Evolutionary conservation across 2,888 invertebrate genomes (phyloP).

Genomic region (Leistus spinibarbis): DNA sequence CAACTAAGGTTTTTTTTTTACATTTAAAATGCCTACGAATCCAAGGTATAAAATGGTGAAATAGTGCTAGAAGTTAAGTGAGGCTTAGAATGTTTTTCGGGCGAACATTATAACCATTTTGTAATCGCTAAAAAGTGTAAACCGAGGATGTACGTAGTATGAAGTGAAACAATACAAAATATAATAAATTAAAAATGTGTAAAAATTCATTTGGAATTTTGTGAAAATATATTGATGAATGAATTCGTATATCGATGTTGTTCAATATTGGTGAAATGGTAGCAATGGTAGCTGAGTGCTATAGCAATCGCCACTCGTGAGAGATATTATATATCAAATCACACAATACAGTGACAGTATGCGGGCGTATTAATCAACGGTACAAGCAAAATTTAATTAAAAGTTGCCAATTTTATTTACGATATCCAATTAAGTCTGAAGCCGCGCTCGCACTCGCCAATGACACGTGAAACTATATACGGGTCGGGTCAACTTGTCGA

Average conservation of each 20-base stretch:
- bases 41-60: no score
- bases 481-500: background rate
- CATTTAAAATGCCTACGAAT: no score
- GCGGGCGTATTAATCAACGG: constrained; percentile 35
- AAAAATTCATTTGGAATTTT: background rate
- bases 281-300: background rate
- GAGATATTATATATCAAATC: constrained; percentile 31
- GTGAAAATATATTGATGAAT: background rate
- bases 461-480: constrained; percentile 36
- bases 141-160: background rate
- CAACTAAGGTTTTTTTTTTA: no score
- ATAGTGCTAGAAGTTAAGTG: no score
- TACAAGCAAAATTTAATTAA: constrained; percentile 38
- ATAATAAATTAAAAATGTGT: background rate
- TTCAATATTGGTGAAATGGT: background rate
- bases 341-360: constrained; percentile 33
- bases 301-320: background rate
- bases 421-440: constrained; percentile 36
- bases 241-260: background rate
- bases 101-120: no score
- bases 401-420: constrained; percentile 39
- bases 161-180: background rate
- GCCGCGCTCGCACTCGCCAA: constrained; percentile 11
- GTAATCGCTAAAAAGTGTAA: no score
- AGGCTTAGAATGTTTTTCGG: no score